phyloP scores from a whole-genome alignment of 1,140 invertebrate genomes.

The Bombus impatiens region DNA sequence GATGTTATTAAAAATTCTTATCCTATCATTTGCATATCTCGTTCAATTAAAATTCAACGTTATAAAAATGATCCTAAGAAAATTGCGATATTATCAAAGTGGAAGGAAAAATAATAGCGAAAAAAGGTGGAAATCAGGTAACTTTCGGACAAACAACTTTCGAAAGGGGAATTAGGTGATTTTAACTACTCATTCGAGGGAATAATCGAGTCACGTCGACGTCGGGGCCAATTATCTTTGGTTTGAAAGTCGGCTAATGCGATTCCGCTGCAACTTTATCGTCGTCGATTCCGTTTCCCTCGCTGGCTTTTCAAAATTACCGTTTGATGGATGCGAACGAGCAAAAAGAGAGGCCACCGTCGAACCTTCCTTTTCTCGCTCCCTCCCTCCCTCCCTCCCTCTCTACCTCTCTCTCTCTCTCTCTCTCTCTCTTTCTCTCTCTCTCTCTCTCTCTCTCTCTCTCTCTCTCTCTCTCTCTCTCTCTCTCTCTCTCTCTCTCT shows the following conservation, averaged over 20 bases:
- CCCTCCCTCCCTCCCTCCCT: background rate
- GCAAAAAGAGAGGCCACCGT: too few species aligned
- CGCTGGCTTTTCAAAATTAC: conserved; percentile 23
- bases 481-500: too few species aligned
- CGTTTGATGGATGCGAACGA: conserved; percentile 13
- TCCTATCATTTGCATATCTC: too few species aligned
- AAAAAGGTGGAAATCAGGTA: background rate
- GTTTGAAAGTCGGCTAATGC: conserved; percentile 24
- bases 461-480: background rate
- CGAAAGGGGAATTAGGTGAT: background rate
- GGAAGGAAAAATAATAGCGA: background rate
- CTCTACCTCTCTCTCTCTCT: background rate
- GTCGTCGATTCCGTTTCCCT: conserved; percentile 1
- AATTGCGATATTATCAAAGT: background rate
- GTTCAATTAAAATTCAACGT: too few species aligned
- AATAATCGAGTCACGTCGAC: conserved; percentile 20
- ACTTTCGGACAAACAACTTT: background rate
- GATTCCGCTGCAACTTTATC: conserved; percentile 31
- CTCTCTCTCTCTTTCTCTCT: background rate
- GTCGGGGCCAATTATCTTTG: conserved; percentile 11
- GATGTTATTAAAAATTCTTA: too few species aligned
- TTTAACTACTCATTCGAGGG: conserved; percentile 10
- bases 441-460: background rate
- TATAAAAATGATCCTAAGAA: too few species aligned
- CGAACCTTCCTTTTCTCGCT: too few species aligned